Conservation (phyloP, 1,140 invertebrate genomes). For the Bombus vancouverensis region DNA sequence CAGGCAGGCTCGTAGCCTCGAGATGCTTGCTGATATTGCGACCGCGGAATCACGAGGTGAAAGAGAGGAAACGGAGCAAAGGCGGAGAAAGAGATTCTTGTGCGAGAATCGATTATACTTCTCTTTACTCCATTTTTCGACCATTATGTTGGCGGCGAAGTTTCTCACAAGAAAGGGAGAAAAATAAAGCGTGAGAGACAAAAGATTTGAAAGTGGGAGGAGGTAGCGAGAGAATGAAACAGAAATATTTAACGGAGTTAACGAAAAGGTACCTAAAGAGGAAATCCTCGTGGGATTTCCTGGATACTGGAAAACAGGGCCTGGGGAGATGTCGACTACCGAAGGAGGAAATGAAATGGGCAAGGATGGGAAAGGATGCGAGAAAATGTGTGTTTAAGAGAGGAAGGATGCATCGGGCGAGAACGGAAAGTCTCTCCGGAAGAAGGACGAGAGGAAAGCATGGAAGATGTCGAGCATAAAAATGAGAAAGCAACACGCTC, state of each 20-base stretch:
- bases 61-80: too few species aligned
- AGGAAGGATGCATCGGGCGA: not conserved
- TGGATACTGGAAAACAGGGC: not conserved
- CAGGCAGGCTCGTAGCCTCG: too few species aligned
- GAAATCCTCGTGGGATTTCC: slow-evolving; percentile 61
- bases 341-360: not conserved
- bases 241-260: slow-evolving; percentile 58
- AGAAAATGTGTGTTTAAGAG: slow-evolving; percentile 33
- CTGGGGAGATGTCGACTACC: not conserved
- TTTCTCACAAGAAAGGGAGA: too few species aligned
- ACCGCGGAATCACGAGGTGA: not conserved
- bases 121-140: not conserved
- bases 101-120: slow-evolving; percentile 25
- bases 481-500: not conserved
- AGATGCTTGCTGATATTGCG: slow-evolving; percentile 27
- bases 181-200: slow-evolving; percentile 10
- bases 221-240: not conserved
- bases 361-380: not conserved
- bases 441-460: not conserved
- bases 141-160: not conserved
- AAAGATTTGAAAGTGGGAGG: not conserved
- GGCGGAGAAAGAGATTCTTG: not conserved
- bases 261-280: slow-evolving; percentile 56
- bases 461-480: not conserved
- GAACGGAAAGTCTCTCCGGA: not conserved